Evolutionary conservation across 1,140 invertebrate species (phyloP), one percentile per base, ranked within the genome.

Genomic region (Sitobion miscanthi): DNA sequence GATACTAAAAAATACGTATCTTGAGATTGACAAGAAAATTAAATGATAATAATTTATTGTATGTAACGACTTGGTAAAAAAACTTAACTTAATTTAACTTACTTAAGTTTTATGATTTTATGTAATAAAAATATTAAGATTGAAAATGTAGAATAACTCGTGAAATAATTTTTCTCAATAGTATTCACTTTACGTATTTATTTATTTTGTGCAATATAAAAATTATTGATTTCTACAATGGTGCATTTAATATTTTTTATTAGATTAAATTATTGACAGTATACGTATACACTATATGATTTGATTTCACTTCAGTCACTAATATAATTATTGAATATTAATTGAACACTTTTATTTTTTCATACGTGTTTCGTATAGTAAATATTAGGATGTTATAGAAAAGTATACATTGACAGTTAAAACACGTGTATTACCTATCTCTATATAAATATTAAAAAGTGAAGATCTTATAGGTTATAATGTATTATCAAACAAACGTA

Each of bases 371-470:
- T 77, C 1, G 62, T 77, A 35, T 77, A 77, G 3, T 23, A 77
- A 77, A 77, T n/a, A 77, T 77, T 77, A 35, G 5, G 62, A 77
- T n/a, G n/a, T 77, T 77, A 77, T 77, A n/a, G 62, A 77, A 77
- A 77, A n/a, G n/a, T n/a, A n/a, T n/a, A 62, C 30, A 77, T 77
- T 77, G 62, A n/a, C 14, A 77, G 62, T 77, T 77, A n/a, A 77
- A 6, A 17, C 62, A 77, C 62, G 62, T n/a, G n/a, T 77, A 77
- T 77, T n/a, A 38, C 38, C 38, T 38, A 3, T 77, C 17, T 77
- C n/a, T 77, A 77, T 77, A 77, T n/a, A n/a, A 77, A 77, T 77
- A 77, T n/a, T n/a, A 35, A n/a, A 77, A 77, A n/a, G 62, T 77
- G 62, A 77, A 77, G 17, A n/a, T 62, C 3, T 54, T 54, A 21